Base-by-base conservation (phyloP, 2,113 vertebrate species). In the Gymnorhina tibicen region DNA sequence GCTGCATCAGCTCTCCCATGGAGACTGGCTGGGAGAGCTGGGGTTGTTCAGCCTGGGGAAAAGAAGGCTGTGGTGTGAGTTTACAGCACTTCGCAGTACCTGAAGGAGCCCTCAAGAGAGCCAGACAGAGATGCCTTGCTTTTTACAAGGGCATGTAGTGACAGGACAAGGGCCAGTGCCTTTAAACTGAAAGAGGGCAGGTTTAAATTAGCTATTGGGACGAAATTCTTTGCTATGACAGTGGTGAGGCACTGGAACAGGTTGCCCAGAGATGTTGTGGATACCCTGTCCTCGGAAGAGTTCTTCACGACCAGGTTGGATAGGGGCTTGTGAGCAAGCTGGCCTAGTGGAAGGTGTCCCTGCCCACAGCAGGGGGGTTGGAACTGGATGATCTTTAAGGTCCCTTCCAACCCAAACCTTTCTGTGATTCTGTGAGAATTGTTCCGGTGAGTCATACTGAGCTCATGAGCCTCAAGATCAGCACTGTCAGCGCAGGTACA, bases 261-360 rank as follows among this genome's bases (percentile, higher is more conserved):
- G 42, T 6, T 56, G 8, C 16, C 42, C 60, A 75, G 30, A 41
- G n/a, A 41, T 30, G 42, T 3, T 30, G 19, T 56, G 50, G n/a
- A n/a, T 47, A n/a, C 9, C 6, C 9, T 64, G 24, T n/a, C 10
- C 20, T n/a, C 50, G 16, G 24, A 75, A 85, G 20, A 8, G 15
- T 24, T 41, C 24, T 49, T 74, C 16, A 20, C 3, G 12, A 56
- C 13, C 0, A 0, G 5, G 10, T 20, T 56, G 42, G 50, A 41
- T 10, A 37, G 4, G 7, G 5, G 28, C 9, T 47, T n/a, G 8
- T 20, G n/a, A 47, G n/a, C 42, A 19, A 75, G 19, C 10, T 56
- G 24, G 23, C n/a, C 41, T 41, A 30, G 24, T 23, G 24, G 59
- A 64, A n/a, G 11, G 5, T 66, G 41, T n/a, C 42, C 24, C 60